Evolutionary conservation across 1,140 invertebrate genomes (phyloP).

Genomic region (Drosophila guanche): DNA sequence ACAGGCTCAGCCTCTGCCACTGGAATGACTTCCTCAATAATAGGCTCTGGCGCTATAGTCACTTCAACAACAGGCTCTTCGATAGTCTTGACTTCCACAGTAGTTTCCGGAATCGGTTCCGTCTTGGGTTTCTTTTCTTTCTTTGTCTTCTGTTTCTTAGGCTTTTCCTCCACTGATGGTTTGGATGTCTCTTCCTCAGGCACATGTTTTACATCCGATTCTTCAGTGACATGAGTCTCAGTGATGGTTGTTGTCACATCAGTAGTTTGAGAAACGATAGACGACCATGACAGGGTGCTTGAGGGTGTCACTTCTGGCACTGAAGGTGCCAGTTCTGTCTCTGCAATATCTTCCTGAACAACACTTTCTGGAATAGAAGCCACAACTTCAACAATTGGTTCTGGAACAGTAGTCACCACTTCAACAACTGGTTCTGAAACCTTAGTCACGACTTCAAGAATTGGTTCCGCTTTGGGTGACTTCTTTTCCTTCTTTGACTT

Average conservation of each 20-base stretch:
- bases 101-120: constrained; percentile 1
- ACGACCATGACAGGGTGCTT: constrained; percentile 9
- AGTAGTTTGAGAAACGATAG: constrained; percentile 16
- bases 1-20: not conserved
- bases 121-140: constrained; percentile 34
- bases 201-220: not conserved
- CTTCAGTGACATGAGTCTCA: not conserved
- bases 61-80: not conserved
- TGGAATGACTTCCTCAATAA: not conserved
- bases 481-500: constrained; percentile 9
- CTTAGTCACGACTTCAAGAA: not conserved
- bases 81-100: not conserved
- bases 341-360: not conserved
- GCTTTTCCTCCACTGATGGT: constrained; percentile 3
- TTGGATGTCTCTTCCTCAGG: too few species aligned
- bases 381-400: not conserved
- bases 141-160: constrained; percentile 28
- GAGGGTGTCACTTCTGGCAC: not conserved
- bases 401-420: not conserved
- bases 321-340: not conserved
- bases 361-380: constrained; percentile 8
- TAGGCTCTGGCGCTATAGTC: not conserved
- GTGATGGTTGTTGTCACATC: constrained; percentile 6
- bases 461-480: not conserved
- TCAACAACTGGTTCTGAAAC: not conserved